Evolutionary conservation across 2,113 vertebrate genomes (phyloP).

Genomic region (Quiscalus mexicanus): DNA sequence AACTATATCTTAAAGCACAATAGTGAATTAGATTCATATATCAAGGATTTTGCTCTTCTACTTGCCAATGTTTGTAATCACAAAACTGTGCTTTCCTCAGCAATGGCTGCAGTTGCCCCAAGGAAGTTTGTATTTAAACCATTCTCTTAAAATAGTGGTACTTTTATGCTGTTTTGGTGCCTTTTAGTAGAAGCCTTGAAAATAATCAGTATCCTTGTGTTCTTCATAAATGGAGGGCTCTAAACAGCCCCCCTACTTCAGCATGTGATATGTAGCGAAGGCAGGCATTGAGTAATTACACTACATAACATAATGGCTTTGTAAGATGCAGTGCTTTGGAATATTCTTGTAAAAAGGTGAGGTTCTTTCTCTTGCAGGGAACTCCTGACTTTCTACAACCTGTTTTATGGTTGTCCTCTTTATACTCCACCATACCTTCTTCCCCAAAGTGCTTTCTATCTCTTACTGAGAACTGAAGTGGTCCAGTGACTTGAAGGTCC

Average conservation of each 20-base stretch:
- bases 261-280: background rate
- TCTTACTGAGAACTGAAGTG: background rate
- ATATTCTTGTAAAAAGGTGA: background rate
- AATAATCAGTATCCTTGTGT: background rate
- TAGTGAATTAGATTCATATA: background rate
- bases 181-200: background rate
- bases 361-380: background rate
- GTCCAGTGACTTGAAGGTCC: background rate
- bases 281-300: background rate
- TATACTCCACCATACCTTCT: background rate
- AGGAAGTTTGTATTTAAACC: background rate
- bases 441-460: rapidly evolving
- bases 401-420: background rate
- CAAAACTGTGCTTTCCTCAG: background rate
- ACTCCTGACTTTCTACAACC: background rate
- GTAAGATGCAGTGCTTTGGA: background rate
- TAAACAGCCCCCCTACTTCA: background rate
- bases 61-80: background rate
- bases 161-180: background rate
- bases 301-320: rapidly evolving
- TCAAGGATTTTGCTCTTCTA: background rate
- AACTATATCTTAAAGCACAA: background rate
- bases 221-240: background rate
- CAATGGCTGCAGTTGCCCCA: background rate
- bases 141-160: background rate